Conservation (phyloP, 2,797 vertebrate genomes). For the Anas bernieri region DNA sequence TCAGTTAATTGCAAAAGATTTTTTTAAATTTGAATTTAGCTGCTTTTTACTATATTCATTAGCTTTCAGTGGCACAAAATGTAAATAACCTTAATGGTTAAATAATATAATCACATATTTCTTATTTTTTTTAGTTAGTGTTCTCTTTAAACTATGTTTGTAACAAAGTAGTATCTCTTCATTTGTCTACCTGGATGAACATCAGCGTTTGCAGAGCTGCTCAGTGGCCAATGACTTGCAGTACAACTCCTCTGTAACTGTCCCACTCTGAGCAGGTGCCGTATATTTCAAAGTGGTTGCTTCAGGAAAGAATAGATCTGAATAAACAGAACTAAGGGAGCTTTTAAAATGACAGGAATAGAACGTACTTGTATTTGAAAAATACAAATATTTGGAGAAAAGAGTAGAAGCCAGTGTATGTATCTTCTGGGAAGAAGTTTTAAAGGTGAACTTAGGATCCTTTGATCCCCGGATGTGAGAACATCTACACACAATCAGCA, state of each 20-base stretch:
- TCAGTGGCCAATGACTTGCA: background rate
- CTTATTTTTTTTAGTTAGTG: background rate
- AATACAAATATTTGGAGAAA: background rate
- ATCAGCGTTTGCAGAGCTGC: background rate
- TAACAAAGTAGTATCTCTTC: background rate
- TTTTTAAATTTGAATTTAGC: background rate
- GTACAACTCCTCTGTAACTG: background rate
- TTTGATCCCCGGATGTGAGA: background rate
- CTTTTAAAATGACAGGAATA: background rate
- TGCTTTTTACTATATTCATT: conserved; percentile 20
- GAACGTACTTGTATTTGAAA: background rate
- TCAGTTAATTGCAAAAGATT: conserved; percentile 46
- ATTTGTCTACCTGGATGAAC: background rate
- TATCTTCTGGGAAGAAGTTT: background rate
- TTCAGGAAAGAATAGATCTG: background rate
- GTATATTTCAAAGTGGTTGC: background rate
- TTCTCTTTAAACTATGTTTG: background rate
- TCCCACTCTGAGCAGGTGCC: background rate
- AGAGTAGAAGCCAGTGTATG: background rate
- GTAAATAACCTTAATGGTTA: conserved; percentile 6
- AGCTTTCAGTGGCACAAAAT: conserved; percentile 26
- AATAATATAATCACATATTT: background rate
- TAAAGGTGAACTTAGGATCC: background rate
- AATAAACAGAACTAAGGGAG: background rate
- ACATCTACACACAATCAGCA: background rate